Evolutionary conservation across 2,113 vertebrate genomes (phyloP).

Genomic region (Dryoscopus gambensis): DNA sequence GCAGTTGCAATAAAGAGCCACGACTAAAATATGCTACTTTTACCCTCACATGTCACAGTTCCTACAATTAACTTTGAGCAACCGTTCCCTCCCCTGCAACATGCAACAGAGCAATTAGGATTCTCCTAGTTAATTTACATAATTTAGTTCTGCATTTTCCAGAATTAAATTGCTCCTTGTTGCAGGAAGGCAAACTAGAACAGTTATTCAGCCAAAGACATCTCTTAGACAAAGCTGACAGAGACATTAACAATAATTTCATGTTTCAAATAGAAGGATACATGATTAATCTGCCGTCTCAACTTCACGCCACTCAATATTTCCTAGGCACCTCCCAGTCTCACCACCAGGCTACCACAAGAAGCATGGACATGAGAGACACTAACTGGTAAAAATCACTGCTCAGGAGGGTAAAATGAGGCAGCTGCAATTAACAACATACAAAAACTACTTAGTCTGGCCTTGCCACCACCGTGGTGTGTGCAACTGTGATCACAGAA

Average conservation of each 20-base stretch:
- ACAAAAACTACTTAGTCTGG: not conserved
- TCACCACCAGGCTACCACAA: not conserved
- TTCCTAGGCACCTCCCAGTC: not conserved
- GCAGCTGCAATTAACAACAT: not conserved
- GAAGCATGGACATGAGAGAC: not conserved
- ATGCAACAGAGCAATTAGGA: conserved; percentile 52
- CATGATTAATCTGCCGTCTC: not conserved
- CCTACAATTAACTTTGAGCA: conserved; percentile 15
- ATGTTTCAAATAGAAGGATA: not conserved
- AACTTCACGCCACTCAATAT: not conserved
- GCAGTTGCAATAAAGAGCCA: not conserved
- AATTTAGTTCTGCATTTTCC: conserved; percentile 33
- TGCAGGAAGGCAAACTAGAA: not conserved
- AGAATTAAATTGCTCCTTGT: conserved; percentile 19
- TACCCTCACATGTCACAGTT: not conserved
- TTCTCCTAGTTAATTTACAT: conserved; percentile 24
- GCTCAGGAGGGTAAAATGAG: not conserved
- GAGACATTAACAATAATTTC: not conserved
- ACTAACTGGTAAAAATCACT: not conserved
- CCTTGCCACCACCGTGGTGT: not conserved
- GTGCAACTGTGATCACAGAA: not conserved
- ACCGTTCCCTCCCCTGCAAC: not conserved
- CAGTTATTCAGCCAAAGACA: not conserved
- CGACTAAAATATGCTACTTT: not conserved
- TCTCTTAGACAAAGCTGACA: conserved; percentile 1